phyloP scores from a whole-genome alignment of 2,797 vertebrate genomes.

The Denticeps clupeoides region DNA sequence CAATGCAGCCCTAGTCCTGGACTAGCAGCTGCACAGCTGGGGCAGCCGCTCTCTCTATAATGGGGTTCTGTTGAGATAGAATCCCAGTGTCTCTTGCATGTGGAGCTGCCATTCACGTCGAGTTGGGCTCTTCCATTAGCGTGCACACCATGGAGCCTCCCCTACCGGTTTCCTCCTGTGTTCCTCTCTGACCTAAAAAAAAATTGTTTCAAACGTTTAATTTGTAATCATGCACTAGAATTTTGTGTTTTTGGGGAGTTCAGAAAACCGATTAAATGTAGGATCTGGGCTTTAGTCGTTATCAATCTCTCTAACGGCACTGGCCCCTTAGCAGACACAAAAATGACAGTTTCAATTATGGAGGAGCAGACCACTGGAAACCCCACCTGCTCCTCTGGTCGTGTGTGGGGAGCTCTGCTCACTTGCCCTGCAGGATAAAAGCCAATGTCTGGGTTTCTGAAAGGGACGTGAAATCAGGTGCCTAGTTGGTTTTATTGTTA shows the following conservation, averaged over 20 bases:
- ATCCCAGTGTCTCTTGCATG: conserved; percentile 15
- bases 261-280: no score
- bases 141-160: neutral
- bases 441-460: no score
- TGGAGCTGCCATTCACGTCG: conserved; percentile 6
- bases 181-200: no score
- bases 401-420: conserved; percentile 27
- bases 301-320: neutral
- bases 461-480: conserved; percentile 7
- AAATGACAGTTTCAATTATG: conserved; percentile 47
- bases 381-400: conserved; percentile 28
- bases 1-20: conserved; percentile 29
- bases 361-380: conserved; percentile 31
- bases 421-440: neutral
- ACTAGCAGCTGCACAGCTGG: conserved; percentile 40
- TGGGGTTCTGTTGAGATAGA: conserved; percentile 34
- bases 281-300: no score
- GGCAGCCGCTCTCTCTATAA: conserved; percentile 32
- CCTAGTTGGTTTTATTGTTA: no score
- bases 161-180: neutral
- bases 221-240: no score
- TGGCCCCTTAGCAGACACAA: conserved; percentile 35
- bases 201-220: no score
- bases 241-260: no score
- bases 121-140: conserved; percentile 6